Evolutionary conservation across 2,888 invertebrate genomes (phyloP), one percentile per base, ranked within the genome.

Genomic region (Hypselothyrea guttata): DNA sequence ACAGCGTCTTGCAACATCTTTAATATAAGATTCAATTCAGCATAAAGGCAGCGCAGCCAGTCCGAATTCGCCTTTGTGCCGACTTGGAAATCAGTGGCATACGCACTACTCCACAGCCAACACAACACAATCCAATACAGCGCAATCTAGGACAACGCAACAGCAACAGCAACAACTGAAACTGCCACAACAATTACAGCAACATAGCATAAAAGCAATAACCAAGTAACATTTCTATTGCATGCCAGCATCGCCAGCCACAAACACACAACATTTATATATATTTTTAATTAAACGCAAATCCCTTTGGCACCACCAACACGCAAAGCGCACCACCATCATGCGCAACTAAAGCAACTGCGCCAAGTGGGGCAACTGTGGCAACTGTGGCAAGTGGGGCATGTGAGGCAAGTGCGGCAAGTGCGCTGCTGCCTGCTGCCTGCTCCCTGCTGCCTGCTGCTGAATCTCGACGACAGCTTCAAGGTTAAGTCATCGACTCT

Each of bases 271-370:
- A 49, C 57, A 75, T 63, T 60, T 81, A 63, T 84, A 77, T 78
- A 77, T 84, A 71, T 77, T 78, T 79, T 79, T 79, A 79, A 79
- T 79, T 79, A 79, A 79, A 79, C 82, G 71, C 78, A 76, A 73
- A 78, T 71, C 82, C 82, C 74, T 84, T 81, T 68, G 84, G 77
- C 70, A 73, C 66, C 65, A 70, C 54, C 67, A 72, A 56, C 76
- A 76, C 66, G 72, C 78, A 75, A 65, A 61, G 12, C 68, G 69
- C 65, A 62, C 44, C 66, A 46, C 45, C 57, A 52, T 46, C 40
- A 60, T 57, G 47, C 27, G 28, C 45, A 56, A 42, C 46, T 48
- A 45, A 37, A 48, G 37, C 65, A 56, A 47, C 12, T 31, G 38
- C 42, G 22, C 3, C 22, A 22, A 22, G 22, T 22, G 48, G 41